Base-by-base conservation (phyloP, 2,797 vertebrate genomes). In the Pterois miles region DNA sequence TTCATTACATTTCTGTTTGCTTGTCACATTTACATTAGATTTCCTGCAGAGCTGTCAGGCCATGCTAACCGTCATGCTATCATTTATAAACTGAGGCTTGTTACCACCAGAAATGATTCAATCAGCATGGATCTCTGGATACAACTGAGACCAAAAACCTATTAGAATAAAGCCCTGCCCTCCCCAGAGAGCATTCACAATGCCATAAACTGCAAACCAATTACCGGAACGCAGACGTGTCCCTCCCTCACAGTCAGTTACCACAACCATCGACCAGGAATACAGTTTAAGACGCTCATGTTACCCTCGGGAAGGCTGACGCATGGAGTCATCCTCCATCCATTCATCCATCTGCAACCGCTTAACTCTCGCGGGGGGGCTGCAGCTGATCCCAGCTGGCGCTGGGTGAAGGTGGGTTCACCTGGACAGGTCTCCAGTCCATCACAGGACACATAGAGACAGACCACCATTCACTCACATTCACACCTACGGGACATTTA, bases 211-310 rank as follows among this genome's bases (percentile, higher is more conserved):
- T 38, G 70, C 31, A 58, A 76, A 76, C 57, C 74, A 86, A 81
- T 87, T 74, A 82, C 65, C 2, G 20, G 14, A 3, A 18, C 52
- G 33, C 82, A 87, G 82, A 91, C 80, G 87, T 65, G 81, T 69
- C 74, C 52, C 22, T 0, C 31, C 48, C n/a, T 66, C 25, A 13
- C 62, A 22, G 29, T 67, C 20, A 48, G 46, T 48, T 48, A 50
- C 31, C n/a, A 23, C 58, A 8, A 31, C 31, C 23, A 3, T 64
- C 54, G 33, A 43, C 22, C 4, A 5, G 46, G 40, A 60, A 18
- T 14, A 1, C 27, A 57, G 27, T 16, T 16, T 34, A 31, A 64
- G 54, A 59, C 4, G 67, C 34, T 68, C 31, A 12, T 4, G 22
- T 34, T 58, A 36, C 56, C 34, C 29, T 75, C 34, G 31, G 52